Base-by-base conservation (phyloP, 1,140 invertebrate genomes). In the Aphelinus certus region DNA sequence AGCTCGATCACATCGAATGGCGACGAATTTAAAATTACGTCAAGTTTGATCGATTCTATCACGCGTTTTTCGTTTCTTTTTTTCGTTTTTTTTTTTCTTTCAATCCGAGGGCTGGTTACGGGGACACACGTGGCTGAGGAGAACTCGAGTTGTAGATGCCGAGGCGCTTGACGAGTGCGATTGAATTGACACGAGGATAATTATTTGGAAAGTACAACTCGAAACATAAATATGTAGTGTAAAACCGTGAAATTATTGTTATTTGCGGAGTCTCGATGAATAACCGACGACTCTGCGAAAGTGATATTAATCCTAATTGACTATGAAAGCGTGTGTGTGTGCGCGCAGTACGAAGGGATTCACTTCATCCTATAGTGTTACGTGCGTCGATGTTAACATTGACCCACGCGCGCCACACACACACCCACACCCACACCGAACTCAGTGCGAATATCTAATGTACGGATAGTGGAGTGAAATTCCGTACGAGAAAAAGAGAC, bases 241-340 rank as follows among this genome's bases (percentile, higher is more conserved):
- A 85, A 86, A 75, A 75, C 67, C 72, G 79, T 84, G 81, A 85
- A 81, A 81, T 65, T 78, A 81, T 77, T 78, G 79, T 78, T 81
- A 82, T 83, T 81, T 83, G 26, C 79, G 79, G 78, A 81, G 75
- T 63, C 75, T 80, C 73, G 62, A 60, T 75, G 79, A 77, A 42
- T 2, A 5, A 49, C 1, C 57, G 49, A 10, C 45, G 67, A 80
- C 80, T 81, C 81, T 67, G 79, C 76, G 81, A 85, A 87, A 88
- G 85, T 87, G 85, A 87, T 88, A 88, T 87, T 88, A 88, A 86
- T 87, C 84, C 83, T 87, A 87, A 87, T 85, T 66, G 62, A 71
- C 43, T 64, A 64, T 2, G 47, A 57, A 64, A 9, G 49, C 51
- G 60, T 75, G 66, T 64, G 45, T 46, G 58, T 7, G 49, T 58